Conservation (phyloP, 1,140 invertebrate species). For the Ceratina australensis region DNA sequence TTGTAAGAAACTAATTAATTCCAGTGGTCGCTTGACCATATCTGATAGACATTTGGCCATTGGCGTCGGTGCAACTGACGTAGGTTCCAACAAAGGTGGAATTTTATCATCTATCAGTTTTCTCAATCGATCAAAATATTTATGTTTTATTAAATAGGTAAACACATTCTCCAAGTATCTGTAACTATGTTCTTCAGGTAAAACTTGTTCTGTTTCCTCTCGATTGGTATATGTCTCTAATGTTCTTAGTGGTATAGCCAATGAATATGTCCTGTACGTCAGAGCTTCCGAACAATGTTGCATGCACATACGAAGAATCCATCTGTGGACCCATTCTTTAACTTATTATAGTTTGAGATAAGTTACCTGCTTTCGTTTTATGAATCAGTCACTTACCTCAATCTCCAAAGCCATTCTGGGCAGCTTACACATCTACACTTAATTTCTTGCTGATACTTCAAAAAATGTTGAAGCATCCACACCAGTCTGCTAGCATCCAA, state of each 20-base stretch:
- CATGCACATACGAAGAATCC: conserved; percentile 72
- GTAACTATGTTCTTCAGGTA: conserved; percentile 75
- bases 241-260: conserved; percentile 88
- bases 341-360: no score
- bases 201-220: conserved; percentile 78
- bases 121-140: conserved; percentile 87
- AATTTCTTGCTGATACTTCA: conserved; percentile 82
- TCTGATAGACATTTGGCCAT: conserved; percentile 87
- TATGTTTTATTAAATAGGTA: conserved; percentile 74
- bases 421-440: conserved; percentile 78
- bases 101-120: conserved; percentile 86
- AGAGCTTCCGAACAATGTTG: conserved; percentile 71
- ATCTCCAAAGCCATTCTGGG: conserved; percentile 82
- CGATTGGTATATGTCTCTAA: conserved; percentile 88
- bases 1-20: conserved; percentile 71
- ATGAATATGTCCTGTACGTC: conserved; percentile 74
- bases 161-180: conserved; percentile 70
- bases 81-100: conserved; percentile 85
- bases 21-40: conserved; percentile 87
- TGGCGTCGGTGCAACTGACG: conserved; percentile 86
- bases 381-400: conserved; percentile 82
- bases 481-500: conserved; percentile 86
- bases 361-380: no score
- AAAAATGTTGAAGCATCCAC: conserved; percentile 81
- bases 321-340: conserved; percentile 57